Conservation (phyloP, 2,113 vertebrate genomes). For the Centrocercus urophasianus region DNA sequence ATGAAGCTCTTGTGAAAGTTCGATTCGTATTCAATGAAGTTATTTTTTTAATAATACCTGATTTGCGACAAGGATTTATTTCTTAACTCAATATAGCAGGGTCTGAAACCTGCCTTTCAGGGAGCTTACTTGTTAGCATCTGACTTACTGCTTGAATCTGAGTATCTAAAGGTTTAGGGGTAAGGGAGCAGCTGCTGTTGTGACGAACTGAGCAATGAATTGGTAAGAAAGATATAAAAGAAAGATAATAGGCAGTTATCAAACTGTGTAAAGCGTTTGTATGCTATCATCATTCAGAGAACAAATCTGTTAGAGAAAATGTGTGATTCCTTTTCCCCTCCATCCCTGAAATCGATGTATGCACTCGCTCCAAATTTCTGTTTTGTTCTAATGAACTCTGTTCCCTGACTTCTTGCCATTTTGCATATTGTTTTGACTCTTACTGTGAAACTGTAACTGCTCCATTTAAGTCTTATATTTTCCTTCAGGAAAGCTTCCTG, state of each 20-base stretch:
- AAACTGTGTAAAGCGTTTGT: neutral
- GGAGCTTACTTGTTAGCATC: neutral
- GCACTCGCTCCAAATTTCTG: neutral
- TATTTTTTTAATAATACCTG: neutral
- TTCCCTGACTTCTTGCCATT: neutral
- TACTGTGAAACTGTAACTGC: neutral
- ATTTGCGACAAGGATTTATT: neutral
- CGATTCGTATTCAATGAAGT: neutral
- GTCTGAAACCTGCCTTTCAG: neutral
- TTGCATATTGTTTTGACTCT: neutral
- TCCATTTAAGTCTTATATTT: neutral
- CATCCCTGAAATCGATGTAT: neutral
- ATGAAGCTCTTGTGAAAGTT: neutral
- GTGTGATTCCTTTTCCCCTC: neutral
- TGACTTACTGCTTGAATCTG: neutral
- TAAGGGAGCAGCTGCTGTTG: neutral
- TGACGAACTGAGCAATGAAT: neutral
- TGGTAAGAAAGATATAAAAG: neutral
- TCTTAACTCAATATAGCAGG: neutral
- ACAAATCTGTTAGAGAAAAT: neutral
- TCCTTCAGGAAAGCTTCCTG: neutral
- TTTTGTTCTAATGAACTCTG: neutral
- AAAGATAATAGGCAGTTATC: neutral
- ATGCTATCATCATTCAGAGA: neutral
- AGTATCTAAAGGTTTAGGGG: neutral